Evolutionary conservation across 2,888 invertebrate genomes (phyloP), one percentile per base, ranked within the genome.

Genomic region (Eupithecia subumbrata): DNA sequence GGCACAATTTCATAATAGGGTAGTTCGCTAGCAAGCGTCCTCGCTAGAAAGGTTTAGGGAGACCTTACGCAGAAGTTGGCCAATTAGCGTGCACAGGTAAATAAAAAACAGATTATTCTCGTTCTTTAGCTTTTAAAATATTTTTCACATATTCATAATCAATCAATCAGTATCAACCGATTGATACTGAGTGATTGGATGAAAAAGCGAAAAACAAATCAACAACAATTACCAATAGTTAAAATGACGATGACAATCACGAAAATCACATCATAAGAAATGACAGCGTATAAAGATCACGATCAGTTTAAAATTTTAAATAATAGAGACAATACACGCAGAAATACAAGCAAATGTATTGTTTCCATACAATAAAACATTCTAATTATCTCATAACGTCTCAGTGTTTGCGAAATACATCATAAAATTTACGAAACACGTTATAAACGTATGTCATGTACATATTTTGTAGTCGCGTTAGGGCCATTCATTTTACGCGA

Each of bases 281-380:
- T 67, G n/a, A 37, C 37, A 67, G 40, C 37, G 22, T 22, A 56
- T 56, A 56, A 22, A 56, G 11, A 60, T 60, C 60, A 60, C 25
- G 25, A 12, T 25, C 56, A 25, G 14, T 25, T 14, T 22, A 37
- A n/a, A 11, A 25, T 5, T 25, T 14, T 22, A 37, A n/a, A 11
- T 67, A 5, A n/a, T 1, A 40, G 18, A 37, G n/a, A 67, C 34
- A 67, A 40, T 67, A 37, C n/a, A 16, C 56, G 34, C 8, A 37
- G 66, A 18, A 37, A 66, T 34, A 67, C 40, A 48, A 34, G 64
- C 40, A 48, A 34, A 52, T 48, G 69, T 45, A 67, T 67, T 67
- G 40, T 67, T 40, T 40, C n/a, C 40, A 67, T 67, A 67, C 18
- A 67, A 40, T n/a, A 67, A 37, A 67, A 67, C 66, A 67, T 67